Percentiles rank a stretch among this genome's conserved stretches.
Conservation (phyloP, 2,888 invertebrate species). For the Argyresthia albistria region DNA sequence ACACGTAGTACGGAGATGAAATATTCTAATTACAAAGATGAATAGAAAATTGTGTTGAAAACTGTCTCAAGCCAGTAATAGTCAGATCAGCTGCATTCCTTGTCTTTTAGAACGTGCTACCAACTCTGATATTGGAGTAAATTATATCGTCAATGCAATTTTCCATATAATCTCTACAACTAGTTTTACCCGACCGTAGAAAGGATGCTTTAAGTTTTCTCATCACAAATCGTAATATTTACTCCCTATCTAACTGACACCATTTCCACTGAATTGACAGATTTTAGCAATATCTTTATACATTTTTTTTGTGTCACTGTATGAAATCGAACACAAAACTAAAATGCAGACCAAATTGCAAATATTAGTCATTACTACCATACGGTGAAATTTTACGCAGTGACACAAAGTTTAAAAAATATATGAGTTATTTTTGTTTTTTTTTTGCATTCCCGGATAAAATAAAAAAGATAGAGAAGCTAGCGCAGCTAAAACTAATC, state of each 20-base stretch:
- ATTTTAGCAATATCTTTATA: conserved; percentile 34
- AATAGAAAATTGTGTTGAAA: no score
- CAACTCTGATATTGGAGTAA: no score
- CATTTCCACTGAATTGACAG: conserved; percentile 66
- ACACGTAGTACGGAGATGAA: no score
- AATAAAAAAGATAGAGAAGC: conserved; percentile 58
- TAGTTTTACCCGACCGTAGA: background rate
- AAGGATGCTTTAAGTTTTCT: background rate
- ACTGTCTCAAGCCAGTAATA: no score
- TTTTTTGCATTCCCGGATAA: conserved; percentile 40
- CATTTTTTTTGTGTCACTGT: conserved; percentile 36
- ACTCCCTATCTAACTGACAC: conserved; percentile 56
- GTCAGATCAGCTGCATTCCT: no score
- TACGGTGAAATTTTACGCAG: conserved; percentile 26
- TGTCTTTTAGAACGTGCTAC: no score
- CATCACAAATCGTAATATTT: conserved; percentile 22
- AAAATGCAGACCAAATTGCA: background rate
- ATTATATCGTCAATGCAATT: no score
- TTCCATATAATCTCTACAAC: no score
- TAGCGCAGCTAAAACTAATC: conserved; percentile 72
- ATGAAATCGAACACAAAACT: conserved; percentile 23
- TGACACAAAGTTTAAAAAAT: conserved; percentile 50
- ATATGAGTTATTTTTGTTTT: conserved; percentile 33
- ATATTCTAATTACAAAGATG: no score
- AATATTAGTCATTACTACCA: background rate